Conservation (phyloP, 2,888 invertebrate species). For the Ctena decussata region DNA sequence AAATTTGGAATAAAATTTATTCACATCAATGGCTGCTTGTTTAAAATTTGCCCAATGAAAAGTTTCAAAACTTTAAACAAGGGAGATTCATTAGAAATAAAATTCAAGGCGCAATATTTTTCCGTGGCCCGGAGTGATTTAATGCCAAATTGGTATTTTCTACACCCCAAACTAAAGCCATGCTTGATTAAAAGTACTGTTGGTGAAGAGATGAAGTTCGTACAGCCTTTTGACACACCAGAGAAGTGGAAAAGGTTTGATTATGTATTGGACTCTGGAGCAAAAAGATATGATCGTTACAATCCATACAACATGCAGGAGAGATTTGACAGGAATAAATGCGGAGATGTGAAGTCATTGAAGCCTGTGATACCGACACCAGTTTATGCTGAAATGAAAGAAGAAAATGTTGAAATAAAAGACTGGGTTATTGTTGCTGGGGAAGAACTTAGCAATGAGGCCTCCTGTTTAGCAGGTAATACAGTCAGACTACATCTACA, state of each 20-base stretch:
- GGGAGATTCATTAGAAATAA: slow-evolving; percentile 70
- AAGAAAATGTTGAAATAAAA: slow-evolving; percentile 44
- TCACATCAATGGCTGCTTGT: slow-evolving; percentile 81
- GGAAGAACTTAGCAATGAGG: slow-evolving; percentile 64
- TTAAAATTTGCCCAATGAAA: slow-evolving; percentile 74
- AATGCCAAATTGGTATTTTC: slow-evolving; percentile 82
- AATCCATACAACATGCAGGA: slow-evolving; percentile 77
- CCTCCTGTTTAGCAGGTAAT: slow-evolving; percentile 73
- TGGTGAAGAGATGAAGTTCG: slow-evolving; percentile 76
- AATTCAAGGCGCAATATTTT: slow-evolving; percentile 78
- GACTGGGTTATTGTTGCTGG: slow-evolving; percentile 68
- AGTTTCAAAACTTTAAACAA: slow-evolving; percentile 72
- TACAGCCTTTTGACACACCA: slow-evolving; percentile 77
- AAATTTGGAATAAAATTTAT: slow-evolving; percentile 72
- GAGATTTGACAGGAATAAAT: slow-evolving; percentile 70
- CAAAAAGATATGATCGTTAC: slow-evolving; percentile 67
- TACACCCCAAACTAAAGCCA: slow-evolving; percentile 70
- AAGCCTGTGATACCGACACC: slow-evolving; percentile 77
- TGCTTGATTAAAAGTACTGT: slow-evolving; percentile 76
- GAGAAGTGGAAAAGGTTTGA: slow-evolving; percentile 81
- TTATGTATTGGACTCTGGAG: slow-evolving; percentile 69
- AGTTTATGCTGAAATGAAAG: slow-evolving; percentile 36
- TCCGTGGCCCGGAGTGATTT: slow-evolving; percentile 79
- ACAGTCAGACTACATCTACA: too few relatives aligned
- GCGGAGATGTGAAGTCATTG: slow-evolving; percentile 20